Evolutionary conservation across 2,888 invertebrate genomes (phyloP), one percentile per base, ranked within the genome.

Genomic region (Bursaphelenchus okinawaensis): DNA sequence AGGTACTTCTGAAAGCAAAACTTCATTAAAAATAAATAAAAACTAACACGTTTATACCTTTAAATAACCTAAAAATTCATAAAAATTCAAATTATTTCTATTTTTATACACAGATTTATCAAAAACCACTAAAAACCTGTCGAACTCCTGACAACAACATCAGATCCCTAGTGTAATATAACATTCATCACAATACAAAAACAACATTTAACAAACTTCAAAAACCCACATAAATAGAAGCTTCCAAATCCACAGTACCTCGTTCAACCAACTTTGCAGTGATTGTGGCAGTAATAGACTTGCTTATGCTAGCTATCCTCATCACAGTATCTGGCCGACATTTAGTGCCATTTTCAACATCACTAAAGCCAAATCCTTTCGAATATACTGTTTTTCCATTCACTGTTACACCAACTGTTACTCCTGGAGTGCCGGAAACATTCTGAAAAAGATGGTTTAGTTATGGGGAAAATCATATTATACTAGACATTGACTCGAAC

Each of bases 271-370:
- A 79, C 71, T 84, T 84, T 23, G 85, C 87, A 54, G 86, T 83
- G 27, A 86, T 81, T 16, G 85, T 82, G 83, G 86, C 85, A 16
- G 87, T 86, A 65, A 88, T 83, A 16, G 86, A 77, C 76, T 88
- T 88, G 76, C 87, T 87, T 68, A 88, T 87, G 73, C 87, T 87
- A 50, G 87, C 88, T 63, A 88, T 87, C 31, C 88, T 81, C 84
- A 88, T 85, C 0, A 87, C 85, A 7, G 70, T 70, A 24, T 71
- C 52, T 8, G 50, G 9, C 16, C 20, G 22, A 75, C 86, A 86
- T 2, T 77, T 80, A 7, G 85, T 78, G 52, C 83, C 68, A 68
- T 87, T 87, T 78, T 88, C 87, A 1, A 88, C 75, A 74, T 88
- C 87, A 27, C 87, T 80, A 75, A 83, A 85, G 0, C 87, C 87